Evolutionary conservation across 2,797 vertebrate species (phyloP), one percentile per base, ranked within the genome.

Genomic region (Macropodus opercularis): DNA sequence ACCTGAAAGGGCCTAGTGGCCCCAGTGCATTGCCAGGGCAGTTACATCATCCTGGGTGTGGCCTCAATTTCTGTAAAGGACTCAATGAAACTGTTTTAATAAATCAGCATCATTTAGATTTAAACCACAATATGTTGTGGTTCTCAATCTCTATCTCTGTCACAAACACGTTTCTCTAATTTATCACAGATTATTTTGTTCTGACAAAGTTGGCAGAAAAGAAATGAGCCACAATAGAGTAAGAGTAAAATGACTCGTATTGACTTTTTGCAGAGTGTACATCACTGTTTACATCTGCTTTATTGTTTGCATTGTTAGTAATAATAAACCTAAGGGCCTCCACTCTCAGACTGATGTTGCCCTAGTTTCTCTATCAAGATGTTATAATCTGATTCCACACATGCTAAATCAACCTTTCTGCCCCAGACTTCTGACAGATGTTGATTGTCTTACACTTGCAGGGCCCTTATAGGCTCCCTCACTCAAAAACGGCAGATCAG

Each of bases 351-450:
- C 47, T 71, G 64, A 84, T 76, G 61, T 75, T 77, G 79, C 68
- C 75, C 80, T 58, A 75, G 80, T 90, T 90, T 85, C 87, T 89
- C 88, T 89, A 85, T 85, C 81, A 80, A 85, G 80, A 89, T 67
- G 75, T 70, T 90, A 88, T 90, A 91, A 91, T 87, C 60, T 11
- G 63, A 91, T 86, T 80, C 77, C 60, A 69, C 61, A 47, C 69
- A 63, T 58, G 50, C 70, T 71, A 75, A 77, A 80, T 71, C 81
- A 72, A 83, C 74, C 53, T 85, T 79, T 88, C 78, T 85, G 85
- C 83, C 85, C 6, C 88, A 86, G 87, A 90, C 88, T 90, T 90
- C 84, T 84, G 85, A 88, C 90, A 90, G 88, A 91, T 90, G 86
- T 85, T 90, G 79, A 75, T 68, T 40, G 72, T 66, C 75, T 73